Conservation (phyloP, 2,797 vertebrate genomes). For the Microctenopoma stevenorrisi region DNA sequence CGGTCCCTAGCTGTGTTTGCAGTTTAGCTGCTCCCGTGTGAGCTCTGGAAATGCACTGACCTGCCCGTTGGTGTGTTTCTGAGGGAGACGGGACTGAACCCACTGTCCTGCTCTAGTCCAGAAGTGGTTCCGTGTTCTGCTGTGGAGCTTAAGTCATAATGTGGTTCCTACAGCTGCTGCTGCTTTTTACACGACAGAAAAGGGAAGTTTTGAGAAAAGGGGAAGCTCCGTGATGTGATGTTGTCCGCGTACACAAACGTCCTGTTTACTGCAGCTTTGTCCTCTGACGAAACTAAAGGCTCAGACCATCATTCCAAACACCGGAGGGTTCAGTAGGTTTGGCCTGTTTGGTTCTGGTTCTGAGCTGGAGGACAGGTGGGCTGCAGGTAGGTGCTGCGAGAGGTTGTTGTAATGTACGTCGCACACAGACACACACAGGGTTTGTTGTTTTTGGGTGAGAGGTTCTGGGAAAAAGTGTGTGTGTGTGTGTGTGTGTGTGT, state of each 20-base stretch:
- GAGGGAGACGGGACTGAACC: too few species aligned
- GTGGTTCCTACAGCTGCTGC: background rate
- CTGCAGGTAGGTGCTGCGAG: background rate
- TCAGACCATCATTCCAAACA: background rate
- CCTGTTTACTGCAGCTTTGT: slow-evolving; percentile 37
- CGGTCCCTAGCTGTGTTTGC: too few species aligned
- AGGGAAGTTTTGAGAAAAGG: background rate
- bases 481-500: background rate
- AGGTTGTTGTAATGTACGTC: too few species aligned
- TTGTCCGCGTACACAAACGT: slow-evolving; percentile 20
- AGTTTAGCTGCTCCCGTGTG: too few species aligned
- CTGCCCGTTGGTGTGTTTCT: too few species aligned
- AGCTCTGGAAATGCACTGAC: too few species aligned
- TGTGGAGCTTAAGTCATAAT: too few species aligned
- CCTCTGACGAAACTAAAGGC: background rate
- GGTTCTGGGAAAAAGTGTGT: background rate
- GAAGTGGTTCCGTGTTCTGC: too few species aligned
- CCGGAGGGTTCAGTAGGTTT: too few species aligned
- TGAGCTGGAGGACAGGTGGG: background rate
- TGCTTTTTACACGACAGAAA: background rate
- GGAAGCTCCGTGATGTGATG: background rate
- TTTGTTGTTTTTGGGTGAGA: background rate
- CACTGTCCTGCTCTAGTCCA: too few species aligned
- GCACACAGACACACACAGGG: background rate
- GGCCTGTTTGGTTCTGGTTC: too few species aligned